Conservation (phyloP, 1,140 invertebrate species). For the Drosophila pandora region DNA sequence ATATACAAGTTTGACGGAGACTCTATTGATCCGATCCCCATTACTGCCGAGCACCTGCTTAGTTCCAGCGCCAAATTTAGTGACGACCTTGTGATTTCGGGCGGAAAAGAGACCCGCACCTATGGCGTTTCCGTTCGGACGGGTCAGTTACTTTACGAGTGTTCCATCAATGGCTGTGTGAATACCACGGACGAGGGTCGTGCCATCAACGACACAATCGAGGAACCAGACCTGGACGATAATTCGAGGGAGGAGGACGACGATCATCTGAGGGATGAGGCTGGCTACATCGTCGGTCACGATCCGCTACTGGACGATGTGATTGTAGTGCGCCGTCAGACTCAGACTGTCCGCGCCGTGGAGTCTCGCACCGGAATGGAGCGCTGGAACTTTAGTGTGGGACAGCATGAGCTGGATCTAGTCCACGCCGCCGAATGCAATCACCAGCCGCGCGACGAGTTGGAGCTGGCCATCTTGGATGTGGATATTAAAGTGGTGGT, state of each 20-base stretch:
- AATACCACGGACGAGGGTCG: constrained; percentile 84
- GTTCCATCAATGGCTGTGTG: constrained; percentile 89
- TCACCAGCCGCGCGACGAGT: constrained; percentile 71
- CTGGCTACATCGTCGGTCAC: constrained; percentile 68
- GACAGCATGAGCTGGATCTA: constrained; percentile 91
- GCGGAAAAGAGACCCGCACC: constrained; percentile 88
- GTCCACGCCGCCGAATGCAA: constrained; percentile 85
- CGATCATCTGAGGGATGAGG: constrained; percentile 48
- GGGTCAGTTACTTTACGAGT: constrained; percentile 92
- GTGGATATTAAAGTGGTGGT: constrained; percentile 88
- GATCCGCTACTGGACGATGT: constrained; percentile 86
- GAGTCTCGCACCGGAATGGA: constrained; percentile 92
- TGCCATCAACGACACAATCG: constrained; percentile 55
- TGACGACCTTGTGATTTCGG: constrained; percentile 94
- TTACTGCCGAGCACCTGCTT: constrained; percentile 93
- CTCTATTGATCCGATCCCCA: constrained; percentile 92
- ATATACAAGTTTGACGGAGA: constrained; percentile 96
- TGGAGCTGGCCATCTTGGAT: constrained; percentile 83
- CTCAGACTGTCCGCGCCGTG: constrained; percentile 93
- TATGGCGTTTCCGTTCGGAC: constrained; percentile 90
- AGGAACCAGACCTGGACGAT: constrained; percentile 18
- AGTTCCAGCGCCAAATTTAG: constrained; percentile 93
- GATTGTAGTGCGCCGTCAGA: constrained; percentile 91
- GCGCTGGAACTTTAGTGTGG: constrained; percentile 98
- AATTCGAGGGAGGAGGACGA: constrained; percentile 2